Evolutionary conservation across 2,797 vertebrate species (phyloP), one percentile per base, ranked within the genome.

Genomic region (Masticophis lateralis): DNA sequence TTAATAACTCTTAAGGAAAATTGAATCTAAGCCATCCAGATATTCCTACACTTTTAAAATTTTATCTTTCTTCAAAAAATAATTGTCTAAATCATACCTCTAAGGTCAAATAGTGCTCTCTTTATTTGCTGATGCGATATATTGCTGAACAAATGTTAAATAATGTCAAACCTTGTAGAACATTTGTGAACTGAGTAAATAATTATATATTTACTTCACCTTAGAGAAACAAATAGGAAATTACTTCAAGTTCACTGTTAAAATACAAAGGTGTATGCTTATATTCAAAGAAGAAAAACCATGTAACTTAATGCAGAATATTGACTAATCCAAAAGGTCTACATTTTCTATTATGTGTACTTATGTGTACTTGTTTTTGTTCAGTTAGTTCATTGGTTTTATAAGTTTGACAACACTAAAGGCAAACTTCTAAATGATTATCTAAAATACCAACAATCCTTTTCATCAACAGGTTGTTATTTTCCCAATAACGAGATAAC

Each of bases 11-110:
- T 97, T 95, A 95, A 91, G 90, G 90, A 93, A 91, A 28, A 94
- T 95, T 97, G 94, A 96, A 97, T 96, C 94, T 92, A 97, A 96
- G 87, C 87, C 93, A 94, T 87, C 86, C 93, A 96, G 93, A 93
- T 94, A 56, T 95, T 94, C 90, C 86, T 32, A 0, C 63, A 94
- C 93, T 90, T 92, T 13, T 87, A 89, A 28, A 22, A 9, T 89
- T 22, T 56, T 0, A 0, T 20, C 92, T 90, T 86, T 93, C 94
- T 69, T 94, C 91, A 94, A 92, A 95, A 96, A 94, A 79, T 53
- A 91, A 94, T 94, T 95, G 20, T 1, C 57, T 43, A 93, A 94
- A 94, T 94, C 93, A 95, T 69, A 56, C 1, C 10, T 59, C 59
- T 22, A 37, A 92, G 61, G 60, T 91, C 90, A 79, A 12, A 87